Evolutionary conservation across 2,113 vertebrate genomes (phyloP), one percentile per base, ranked within the genome.

Genomic region (Grus americana): DNA sequence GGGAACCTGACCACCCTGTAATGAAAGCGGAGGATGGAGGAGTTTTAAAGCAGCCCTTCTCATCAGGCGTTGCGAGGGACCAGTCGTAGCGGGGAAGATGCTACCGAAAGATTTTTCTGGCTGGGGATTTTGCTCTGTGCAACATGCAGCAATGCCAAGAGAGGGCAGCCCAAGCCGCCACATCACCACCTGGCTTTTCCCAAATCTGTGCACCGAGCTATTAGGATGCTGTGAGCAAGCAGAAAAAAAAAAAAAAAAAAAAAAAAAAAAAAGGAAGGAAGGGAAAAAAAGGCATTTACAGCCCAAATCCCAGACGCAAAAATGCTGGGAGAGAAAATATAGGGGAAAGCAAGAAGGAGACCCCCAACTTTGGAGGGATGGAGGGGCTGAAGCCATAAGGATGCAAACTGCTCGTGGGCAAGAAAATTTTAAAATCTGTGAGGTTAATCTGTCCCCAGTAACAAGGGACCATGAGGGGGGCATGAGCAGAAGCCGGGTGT

Each of bases 81-180:
- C 58, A 46, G 79, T 10, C 3, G 29, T 0, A 15, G 14, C 1
- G 1, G 27, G 66, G 27, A 65, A 57, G 70, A 50, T 27, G 79
- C 47, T 46, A 29, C 13, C 1, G 34, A 27, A 34, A 36, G 66
- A n/a, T n/a, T 30, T 55, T 57, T 44, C 30, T 2, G 2, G 18
- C 12, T 47, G 52, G 9, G 12, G 32, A 10, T 47, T 73, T 55
- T 42, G 27, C 30, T 72, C 30, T 1, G 16, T 90, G 96, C 84
- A 84, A 36, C 50, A 8, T 32, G 19, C 30, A 34, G 29, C 14
- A 9, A 20, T 9, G 79, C 97, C 96, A 94, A 97, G 88, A 98
- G 98, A 97, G 96, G 95, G 97, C 86, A 95, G 91, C 73, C 47
- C 66, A 95, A 95, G 73, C 92, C 93, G 5, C 15, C 61, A 15